phyloP scores from a whole-genome alignment of 2,797 vertebrate genomes.

The Anabacerthia variegaticeps region DNA sequence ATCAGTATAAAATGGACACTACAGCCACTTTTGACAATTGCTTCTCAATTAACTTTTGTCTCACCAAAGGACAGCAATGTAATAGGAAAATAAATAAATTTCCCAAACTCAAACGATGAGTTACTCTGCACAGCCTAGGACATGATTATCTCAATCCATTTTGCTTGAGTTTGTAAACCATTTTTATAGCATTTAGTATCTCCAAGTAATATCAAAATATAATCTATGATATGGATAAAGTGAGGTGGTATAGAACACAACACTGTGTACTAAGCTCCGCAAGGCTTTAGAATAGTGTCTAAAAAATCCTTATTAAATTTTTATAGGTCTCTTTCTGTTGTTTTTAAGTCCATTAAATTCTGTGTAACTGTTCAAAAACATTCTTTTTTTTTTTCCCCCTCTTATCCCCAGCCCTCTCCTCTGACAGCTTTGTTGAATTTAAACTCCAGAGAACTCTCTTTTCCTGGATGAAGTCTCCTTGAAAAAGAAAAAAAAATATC shows the following conservation, averaged over 20 bases:
- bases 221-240: neutral
- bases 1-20: neutral
- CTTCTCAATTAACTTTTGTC: neutral
- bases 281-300: neutral
- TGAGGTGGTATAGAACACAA: neutral
- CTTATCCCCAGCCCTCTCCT: neutral
- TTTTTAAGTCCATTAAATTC: constrained; percentile 30
- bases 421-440: constrained; percentile 9
- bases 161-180: neutral
- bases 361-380: neutral
- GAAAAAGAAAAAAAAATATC: neutral
- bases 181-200: neutral
- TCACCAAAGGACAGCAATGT: neutral
- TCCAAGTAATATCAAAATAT: neutral
- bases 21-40: neutral
- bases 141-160: neutral
- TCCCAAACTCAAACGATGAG: neutral
- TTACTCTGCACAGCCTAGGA: neutral
- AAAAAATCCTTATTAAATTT: neutral
- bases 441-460: neutral
- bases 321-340: neutral
- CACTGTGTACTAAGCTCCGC: neutral
- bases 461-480: neutral
- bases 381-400: neutral
- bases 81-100: neutral